A percentile compares a stretch with the other conserved stretches of the same genome.
Conservation (phyloP, 1,140 invertebrate species). For the Leptinotarsa lineolata region DNA sequence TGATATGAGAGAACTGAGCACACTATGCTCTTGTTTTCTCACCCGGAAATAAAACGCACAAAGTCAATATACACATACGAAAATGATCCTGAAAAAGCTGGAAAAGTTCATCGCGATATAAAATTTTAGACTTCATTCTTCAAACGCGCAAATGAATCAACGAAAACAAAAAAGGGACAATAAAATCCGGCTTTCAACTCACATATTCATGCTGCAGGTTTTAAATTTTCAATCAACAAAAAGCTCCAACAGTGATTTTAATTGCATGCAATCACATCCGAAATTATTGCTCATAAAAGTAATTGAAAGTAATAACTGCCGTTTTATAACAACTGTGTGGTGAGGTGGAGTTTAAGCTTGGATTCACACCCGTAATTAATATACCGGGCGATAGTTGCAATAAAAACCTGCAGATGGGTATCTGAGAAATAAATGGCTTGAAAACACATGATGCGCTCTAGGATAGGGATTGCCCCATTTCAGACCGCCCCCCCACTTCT, state of each 20-base stretch:
- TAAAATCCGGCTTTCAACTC: background rate
- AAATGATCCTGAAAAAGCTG: too few relatives aligned
- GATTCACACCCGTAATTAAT: background rate
- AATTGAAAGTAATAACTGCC: conserved; percentile 22
- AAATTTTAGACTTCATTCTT: background rate
- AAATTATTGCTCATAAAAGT: conserved; percentile 24
- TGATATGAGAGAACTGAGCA: too few relatives aligned
- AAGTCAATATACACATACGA: too few relatives aligned
- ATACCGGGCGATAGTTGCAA: background rate
- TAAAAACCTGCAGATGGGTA: too few relatives aligned
- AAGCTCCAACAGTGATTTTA: conserved; percentile 24
- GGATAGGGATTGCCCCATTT: too few relatives aligned
- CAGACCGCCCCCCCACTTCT: too few relatives aligned
- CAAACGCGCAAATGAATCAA: background rate
- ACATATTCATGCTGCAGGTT: background rate
- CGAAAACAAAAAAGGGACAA: background rate
- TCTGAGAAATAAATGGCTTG: too few relatives aligned
- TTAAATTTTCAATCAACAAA: conserved; percentile 24
- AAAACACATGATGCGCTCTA: too few relatives aligned
- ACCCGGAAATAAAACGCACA: too few relatives aligned
- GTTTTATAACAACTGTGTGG: background rate
- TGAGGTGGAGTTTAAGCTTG: background rate
- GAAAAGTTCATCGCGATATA: background rate
- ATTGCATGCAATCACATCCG: conserved; percentile 20
- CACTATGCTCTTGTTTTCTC: too few relatives aligned